Base-by-base conservation (phyloP, 2,888 invertebrate genomes). In the Amblyjoppa proteus region DNA sequence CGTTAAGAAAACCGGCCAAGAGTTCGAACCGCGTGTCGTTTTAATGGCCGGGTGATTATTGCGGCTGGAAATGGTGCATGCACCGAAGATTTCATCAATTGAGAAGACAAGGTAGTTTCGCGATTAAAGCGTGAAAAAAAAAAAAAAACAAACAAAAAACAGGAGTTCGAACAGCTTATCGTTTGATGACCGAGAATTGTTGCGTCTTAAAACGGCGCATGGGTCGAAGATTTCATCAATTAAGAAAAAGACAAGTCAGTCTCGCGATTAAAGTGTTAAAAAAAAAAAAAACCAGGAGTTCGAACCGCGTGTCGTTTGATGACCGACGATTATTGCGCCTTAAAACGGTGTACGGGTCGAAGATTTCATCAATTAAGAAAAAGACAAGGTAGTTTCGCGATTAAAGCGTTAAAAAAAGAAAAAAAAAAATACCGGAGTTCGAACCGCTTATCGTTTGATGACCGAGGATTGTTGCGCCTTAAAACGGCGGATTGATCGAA, bases 281-380 rank as follows among this genome's bases (percentile, higher is more conserved):
- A 79, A 81, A 81, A 77, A 31, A 31, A 3, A 31, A 31, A 31
- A 31, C 3, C 3, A 31, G 28, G 28, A 31, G 3, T 31, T 31
- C 38, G 38, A 38, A 7, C 38, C 38, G 5, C 38, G 5, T 38
- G 38, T 38, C 38, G 49, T n/a, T 66, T 66, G 64, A 73, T 80
- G 20, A n/a, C 53, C 53, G 53, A 66, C 53, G 51, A 80, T 66
- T 80, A 73, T 73, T 66, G 73, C 53, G 73, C 66, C 41, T 73
- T 4, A 3, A 7, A 53, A 53, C 20, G 38, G 38, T 7, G 53
- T 20, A 53, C 7, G 2, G 53, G 53, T 25, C 28, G 28, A 58
- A 25, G 25, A 58, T 58, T 58, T 9, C 25, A 58, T 58, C 6
- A 7, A 58, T 58, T 28, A 28, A 58, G 11, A 13, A 58, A 3